phyloP scores from a whole-genome alignment of 2,797 vertebrate species.

The Acestrorhynchus altus region DNA sequence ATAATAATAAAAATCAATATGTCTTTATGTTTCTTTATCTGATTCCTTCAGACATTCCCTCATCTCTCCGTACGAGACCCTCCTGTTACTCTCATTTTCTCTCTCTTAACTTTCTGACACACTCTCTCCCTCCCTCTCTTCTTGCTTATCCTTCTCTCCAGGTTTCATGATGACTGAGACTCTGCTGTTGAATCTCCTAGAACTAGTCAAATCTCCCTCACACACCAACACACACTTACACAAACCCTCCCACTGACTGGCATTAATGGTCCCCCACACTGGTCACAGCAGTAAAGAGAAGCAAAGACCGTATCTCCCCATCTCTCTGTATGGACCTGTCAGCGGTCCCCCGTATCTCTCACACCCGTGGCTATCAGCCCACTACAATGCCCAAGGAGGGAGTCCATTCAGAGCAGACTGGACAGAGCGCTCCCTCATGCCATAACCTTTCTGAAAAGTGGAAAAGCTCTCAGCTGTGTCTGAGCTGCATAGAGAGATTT shows the following conservation, averaged over 20 bases:
- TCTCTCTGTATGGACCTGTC: neutral
- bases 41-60: neutral
- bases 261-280: neutral
- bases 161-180: neutral
- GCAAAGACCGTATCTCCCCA: neutral
- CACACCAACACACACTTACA: too few relatives aligned
- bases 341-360: constrained; percentile 12
- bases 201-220: neutral
- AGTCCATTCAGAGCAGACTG: neutral
- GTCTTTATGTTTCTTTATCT: neutral
- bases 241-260: neutral
- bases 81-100: neutral
- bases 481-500: too few relatives aligned
- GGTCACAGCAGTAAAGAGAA: neutral
- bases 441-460: neutral
- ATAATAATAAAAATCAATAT: too few relatives aligned
- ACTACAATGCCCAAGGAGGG: neutral
- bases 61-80: neutral
- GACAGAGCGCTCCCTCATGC: neutral
- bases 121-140: neutral
- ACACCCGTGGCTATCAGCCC: neutral
- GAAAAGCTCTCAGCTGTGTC: too few relatives aligned
- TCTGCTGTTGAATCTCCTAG: neutral
- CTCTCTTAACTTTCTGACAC: neutral
- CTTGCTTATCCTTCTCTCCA: neutral